phyloP scores from a whole-genome alignment of 53 echinoderm and acorn worm genomes.

The Temnopleurus reevesii region DNA sequence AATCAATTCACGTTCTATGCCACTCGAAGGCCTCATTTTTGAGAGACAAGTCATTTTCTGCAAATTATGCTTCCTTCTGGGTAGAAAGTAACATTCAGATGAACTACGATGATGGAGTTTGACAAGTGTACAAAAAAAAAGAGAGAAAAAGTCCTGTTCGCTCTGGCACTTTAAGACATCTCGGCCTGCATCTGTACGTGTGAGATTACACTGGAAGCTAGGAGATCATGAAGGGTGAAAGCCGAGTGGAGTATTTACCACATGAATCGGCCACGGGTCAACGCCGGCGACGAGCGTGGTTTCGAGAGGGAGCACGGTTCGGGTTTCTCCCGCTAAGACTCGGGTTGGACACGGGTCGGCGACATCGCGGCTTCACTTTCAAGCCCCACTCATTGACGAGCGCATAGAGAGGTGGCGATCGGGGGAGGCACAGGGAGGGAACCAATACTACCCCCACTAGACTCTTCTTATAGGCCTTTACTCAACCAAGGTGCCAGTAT shows the following conservation, averaged over 20 bases:
- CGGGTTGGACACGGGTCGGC: constrained; percentile 58
- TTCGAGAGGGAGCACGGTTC: constrained; percentile 54
- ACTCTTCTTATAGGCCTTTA: not conserved
- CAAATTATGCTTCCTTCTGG: not conserved
- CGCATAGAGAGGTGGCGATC: not conserved
- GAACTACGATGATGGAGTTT: not conserved
- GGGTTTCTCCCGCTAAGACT: constrained; percentile 35
- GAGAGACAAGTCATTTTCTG: not conserved
- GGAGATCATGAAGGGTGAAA: constrained; percentile 46
- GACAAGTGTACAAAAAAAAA: not conserved
- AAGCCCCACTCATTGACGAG: constrained; percentile 47
- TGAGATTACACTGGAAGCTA: constrained; percentile 40
- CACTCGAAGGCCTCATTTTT: not conserved
- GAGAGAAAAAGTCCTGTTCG: not conserved
- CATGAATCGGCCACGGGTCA: constrained; percentile 61
- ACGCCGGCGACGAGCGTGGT: constrained; percentile 47
- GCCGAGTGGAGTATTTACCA: constrained; percentile 60
- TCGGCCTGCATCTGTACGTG: constrained; percentile 39
- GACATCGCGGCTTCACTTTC: constrained; percentile 57
- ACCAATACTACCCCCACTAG: not conserved
- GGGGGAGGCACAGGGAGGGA: not conserved
- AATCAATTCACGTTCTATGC: not conserved
- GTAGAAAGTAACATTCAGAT: not conserved
- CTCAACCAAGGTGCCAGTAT: not conserved
- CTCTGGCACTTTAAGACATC: constrained; percentile 1